A percentile compares a stretch with the other conserved stretches of the same genome.
Conservation (phyloP, 1,140 invertebrate genomes). For the Oreohelix idahoensis region DNA sequence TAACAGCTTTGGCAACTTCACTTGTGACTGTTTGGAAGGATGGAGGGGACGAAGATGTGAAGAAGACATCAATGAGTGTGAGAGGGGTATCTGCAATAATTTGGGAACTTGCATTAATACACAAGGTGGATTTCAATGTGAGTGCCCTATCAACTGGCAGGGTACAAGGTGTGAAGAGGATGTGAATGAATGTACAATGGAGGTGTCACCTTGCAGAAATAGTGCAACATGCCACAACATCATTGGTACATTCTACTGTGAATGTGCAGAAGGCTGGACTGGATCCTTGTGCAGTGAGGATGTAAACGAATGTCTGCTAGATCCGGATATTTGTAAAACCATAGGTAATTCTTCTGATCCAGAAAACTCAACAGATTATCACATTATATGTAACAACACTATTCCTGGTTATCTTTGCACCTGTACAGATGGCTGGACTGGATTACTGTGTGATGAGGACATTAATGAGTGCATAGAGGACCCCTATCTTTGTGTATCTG, state of each 20-base stretch:
- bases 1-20: constrained; percentile 13
- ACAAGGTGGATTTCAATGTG: not conserved
- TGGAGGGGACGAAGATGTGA: constrained; percentile 95
- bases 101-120: constrained; percentile 75
- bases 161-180: too few species aligned
- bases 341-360: constrained; percentile 63
- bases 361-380: not conserved
- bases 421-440: constrained; percentile 44
- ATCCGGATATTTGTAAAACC: not conserved
- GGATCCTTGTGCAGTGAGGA: constrained; percentile 50
- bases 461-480: constrained; percentile 68
- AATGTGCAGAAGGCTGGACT: constrained; percentile 43
- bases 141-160: constrained; percentile 16
- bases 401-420: constrained; percentile 3
- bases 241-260: constrained; percentile 46
- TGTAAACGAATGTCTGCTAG: constrained; percentile 51
- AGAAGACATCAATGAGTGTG: constrained; percentile 52
- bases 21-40: constrained; percentile 87
- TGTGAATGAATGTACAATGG: constrained; percentile 66
- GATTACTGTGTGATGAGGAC: constrained; percentile 51
- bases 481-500: too few species aligned
- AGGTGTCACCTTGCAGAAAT: constrained; percentile 88
- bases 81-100: constrained; percentile 83
- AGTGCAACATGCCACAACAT: constrained; percentile 45
- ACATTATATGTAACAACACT: not conserved